Evolutionary conservation across 2,113 vertebrate species (phyloP).

Genomic region (Syrrhaptes paradoxus): DNA sequence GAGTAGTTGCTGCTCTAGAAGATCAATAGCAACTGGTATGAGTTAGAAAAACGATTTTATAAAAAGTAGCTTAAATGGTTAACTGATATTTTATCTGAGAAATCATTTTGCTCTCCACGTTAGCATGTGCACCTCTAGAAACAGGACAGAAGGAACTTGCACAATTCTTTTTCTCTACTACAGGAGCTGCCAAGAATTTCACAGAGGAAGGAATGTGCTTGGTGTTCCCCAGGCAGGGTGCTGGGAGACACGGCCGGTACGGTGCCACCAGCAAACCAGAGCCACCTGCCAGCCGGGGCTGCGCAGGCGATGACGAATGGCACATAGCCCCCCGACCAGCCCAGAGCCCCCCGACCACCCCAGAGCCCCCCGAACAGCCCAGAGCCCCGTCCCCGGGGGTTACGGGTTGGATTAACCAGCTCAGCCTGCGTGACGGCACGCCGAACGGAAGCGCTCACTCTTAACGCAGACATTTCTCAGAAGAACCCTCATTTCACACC

Average conservation of each 20-base stretch:
- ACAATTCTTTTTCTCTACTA: neutral
- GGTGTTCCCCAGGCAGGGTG: slow-evolving; percentile 60
- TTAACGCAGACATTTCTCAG: neutral
- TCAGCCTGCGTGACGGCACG: neutral
- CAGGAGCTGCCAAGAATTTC: neutral
- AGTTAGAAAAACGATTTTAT: neutral
- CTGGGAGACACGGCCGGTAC: neutral
- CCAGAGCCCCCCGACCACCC: too few species aligned
- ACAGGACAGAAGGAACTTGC: neutral
- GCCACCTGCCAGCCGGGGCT: neutral
- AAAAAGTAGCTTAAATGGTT: neutral
- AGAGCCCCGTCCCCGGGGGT: neutral
- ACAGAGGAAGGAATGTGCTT: neutral
- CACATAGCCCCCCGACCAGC: too few species aligned
- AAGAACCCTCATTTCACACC: neutral
- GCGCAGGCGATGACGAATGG: too few species aligned
- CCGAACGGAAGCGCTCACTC: neutral
- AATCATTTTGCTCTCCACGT: neutral
- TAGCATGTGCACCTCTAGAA: neutral
- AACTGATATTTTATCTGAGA: neutral
- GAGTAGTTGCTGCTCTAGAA: neutral
- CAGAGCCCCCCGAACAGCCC: too few species aligned
- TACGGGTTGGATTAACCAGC: neutral
- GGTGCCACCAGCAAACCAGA: neutral
- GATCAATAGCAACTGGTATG: neutral